These are phyloP conservation scores for Leucophenga varia DNA, from an alignment of 1,140 invertebrate genomes.

Conservation along the genomic window DNA sequence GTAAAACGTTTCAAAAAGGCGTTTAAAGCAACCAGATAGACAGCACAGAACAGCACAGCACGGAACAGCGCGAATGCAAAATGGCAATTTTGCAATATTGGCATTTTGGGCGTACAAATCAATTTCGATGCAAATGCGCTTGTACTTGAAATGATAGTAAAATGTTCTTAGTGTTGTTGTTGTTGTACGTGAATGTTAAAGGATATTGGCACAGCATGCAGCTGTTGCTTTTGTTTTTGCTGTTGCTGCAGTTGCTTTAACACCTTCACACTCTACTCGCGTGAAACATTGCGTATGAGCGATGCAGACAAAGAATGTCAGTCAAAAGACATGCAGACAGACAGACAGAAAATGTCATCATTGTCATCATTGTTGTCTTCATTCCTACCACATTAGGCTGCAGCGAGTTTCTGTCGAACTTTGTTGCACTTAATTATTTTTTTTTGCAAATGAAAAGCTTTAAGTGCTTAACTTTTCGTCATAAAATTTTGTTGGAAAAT, in stretches of 20 bases:
- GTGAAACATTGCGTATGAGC: conserved; percentile 34
- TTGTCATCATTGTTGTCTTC: too few relatives aligned
- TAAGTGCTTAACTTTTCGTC: too few relatives aligned
- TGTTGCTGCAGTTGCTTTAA: too few relatives aligned
- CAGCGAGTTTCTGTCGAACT: too few relatives aligned
- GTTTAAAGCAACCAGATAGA: conserved; percentile 7
- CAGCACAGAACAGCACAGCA: conserved; percentile 19
- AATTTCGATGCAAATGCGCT: conserved; percentile 54
- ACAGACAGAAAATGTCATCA: conserved; percentile 4
- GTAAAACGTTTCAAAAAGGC: too few relatives aligned
- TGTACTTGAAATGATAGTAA: conserved; percentile 30
- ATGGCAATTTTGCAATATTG: conserved; percentile 47
- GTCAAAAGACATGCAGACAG: background rate
- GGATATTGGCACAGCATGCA: background rate
- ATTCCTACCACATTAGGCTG: too few relatives aligned
- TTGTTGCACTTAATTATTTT: too few relatives aligned
- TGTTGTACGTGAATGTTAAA: background rate
- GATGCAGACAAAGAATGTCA: conserved; percentile 18
- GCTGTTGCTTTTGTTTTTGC: background rate
- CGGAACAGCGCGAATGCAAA: too few relatives aligned
- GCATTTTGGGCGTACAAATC: conserved; percentile 47
- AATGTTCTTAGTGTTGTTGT: too few relatives aligned
- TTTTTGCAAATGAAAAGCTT: too few relatives aligned
- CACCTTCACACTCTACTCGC: too few relatives aligned
- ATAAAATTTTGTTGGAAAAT: too few relatives aligned